phyloP scores from a whole-genome alignment of 2,888 invertebrate genomes.

The Alloplasta piceator region DNA sequence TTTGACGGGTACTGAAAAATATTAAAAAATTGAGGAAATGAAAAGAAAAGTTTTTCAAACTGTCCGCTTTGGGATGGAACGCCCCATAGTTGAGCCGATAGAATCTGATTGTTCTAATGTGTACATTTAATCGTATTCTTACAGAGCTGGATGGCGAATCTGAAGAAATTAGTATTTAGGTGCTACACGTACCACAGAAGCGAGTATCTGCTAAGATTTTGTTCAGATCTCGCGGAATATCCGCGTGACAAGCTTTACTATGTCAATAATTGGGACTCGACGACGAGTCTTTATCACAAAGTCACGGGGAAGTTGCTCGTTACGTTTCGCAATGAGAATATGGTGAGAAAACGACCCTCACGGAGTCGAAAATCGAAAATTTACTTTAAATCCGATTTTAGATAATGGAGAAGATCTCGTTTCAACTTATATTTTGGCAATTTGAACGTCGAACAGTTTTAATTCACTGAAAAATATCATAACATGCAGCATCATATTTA shows the following conservation, averaged over 20 bases:
- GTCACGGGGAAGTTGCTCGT: conserved; percentile 88
- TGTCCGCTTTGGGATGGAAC: no score
- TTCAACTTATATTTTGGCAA: no score
- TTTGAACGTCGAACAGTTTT: no score
- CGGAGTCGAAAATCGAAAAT: no score
- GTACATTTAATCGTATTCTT: conserved; percentile 52
- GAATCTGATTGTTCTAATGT: background rate
- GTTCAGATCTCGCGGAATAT: conserved; percentile 88
- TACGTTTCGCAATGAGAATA: conserved; percentile 90
- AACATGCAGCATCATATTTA: no score
- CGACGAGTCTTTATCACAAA: conserved; percentile 89
- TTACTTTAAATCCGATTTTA: no score
- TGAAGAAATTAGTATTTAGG: conserved; percentile 87
- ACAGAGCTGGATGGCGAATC: conserved; percentile 86
- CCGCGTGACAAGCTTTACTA: conserved; percentile 87
- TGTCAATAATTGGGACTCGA: conserved; percentile 89
- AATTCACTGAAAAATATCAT: background rate
- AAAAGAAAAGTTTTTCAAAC: no score
- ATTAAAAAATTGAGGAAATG: no score
- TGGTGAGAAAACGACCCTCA: conserved; percentile 81
- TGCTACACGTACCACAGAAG: conserved; percentile 90
- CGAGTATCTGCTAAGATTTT: conserved; percentile 88
- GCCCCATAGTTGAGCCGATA: conserved; percentile 1
- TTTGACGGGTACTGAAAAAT: no score
- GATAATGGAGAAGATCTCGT: no score